A percentile compares a stretch with the other conserved stretches of the same genome.
phyloP scores from a whole-genome alignment of 2,888 invertebrate species.

The Pyrochroa serraticornis region DNA sequence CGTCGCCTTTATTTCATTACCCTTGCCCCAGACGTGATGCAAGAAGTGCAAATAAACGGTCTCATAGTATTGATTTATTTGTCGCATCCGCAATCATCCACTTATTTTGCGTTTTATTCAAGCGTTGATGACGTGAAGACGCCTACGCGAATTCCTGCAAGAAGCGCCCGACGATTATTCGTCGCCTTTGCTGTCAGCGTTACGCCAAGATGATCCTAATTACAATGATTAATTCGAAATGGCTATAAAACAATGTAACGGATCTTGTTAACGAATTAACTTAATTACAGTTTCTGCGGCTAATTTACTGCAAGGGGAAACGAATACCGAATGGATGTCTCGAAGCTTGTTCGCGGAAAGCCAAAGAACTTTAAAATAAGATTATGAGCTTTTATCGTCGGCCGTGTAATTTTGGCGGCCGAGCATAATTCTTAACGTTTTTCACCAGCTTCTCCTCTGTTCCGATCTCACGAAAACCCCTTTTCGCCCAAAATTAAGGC shows the following conservation, averaged over 20 bases:
- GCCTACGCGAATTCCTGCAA: no score
- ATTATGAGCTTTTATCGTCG: conserved; percentile 26
- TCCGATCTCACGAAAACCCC: conserved; percentile 10
- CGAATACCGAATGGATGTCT: conserved; percentile 23
- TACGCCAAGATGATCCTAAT: conserved; percentile 37
- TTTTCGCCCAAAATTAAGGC: conserved; percentile 4
- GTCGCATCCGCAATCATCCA: neutral
- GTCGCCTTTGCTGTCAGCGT: conserved; percentile 5
- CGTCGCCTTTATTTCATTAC: conserved; percentile 20
- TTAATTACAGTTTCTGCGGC: conserved; percentile 42
- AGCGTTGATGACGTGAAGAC: no score
- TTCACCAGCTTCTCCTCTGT: neutral
- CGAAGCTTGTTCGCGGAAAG: conserved; percentile 20
- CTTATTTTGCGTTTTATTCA: no score
- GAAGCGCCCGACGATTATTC: conserved; percentile 5
- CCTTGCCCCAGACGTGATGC: neutral
- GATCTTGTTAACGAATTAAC: conserved; percentile 44
- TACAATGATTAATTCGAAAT: conserved; percentile 41
- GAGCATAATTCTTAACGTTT: conserved; percentile 6
- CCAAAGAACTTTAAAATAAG: conserved; percentile 24
- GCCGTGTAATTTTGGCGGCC: conserved; percentile 12
- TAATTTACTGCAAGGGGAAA: conserved; percentile 38
- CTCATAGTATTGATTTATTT: conserved; percentile 18
- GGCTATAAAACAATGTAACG: conserved; percentile 41
- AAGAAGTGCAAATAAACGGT: conserved; percentile 19